Conservation (phyloP, 2,888 invertebrate genomes). For the Nomada lathburiana region DNA sequence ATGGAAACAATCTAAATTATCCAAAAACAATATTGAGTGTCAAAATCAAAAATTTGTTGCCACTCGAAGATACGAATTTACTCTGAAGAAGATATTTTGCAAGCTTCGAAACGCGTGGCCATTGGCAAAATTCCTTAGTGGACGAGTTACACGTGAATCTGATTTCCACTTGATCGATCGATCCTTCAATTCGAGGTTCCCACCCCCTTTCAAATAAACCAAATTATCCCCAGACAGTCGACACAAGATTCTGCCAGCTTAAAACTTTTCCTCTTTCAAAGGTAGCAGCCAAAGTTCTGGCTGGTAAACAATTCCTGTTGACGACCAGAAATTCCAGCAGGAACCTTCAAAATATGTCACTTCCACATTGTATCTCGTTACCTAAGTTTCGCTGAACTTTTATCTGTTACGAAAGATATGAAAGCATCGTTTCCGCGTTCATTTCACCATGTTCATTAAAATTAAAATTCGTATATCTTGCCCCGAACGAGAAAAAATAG, state of each 20-base stretch:
- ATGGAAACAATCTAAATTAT: too few species aligned
- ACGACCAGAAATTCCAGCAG: not conserved
- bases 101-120: too few species aligned
- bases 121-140: too few species aligned
- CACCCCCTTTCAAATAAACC: not conserved
- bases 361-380: not conserved
- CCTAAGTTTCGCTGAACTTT: not conserved
- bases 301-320: conserved; percentile 6
- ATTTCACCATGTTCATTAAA: not conserved
- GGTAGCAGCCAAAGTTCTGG: conserved; percentile 17
- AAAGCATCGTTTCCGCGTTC: not conserved
- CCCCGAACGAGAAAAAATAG: too few species aligned
- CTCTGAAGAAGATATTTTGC: too few species aligned
- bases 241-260: not conserved
- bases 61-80: too few species aligned
- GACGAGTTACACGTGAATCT: too few species aligned
- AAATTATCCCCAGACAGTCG: not conserved
- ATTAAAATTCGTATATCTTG: too few species aligned
- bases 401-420: not conserved
- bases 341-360: conserved; percentile 2
- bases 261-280: not conserved
- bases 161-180: not conserved
- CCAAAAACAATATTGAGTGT: too few species aligned
- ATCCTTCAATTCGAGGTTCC: not conserved
- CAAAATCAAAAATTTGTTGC: too few species aligned